Evolutionary conservation across 2,113 vertebrate genomes (phyloP), one percentile per base, ranked within the genome.

Genomic region (Crotalus horridus): DNA sequence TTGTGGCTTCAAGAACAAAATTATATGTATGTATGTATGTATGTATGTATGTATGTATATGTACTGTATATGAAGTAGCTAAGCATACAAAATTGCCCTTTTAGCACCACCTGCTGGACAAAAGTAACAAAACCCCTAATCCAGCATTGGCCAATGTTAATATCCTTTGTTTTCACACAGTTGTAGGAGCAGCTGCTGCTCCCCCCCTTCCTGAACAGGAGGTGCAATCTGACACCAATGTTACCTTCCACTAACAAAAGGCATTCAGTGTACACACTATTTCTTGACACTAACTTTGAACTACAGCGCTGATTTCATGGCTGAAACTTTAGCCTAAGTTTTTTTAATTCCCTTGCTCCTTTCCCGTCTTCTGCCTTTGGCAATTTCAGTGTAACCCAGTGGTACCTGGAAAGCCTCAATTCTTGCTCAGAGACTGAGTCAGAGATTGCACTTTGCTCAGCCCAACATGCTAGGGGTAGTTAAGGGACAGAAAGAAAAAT

Each of bases 41-140:
- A 43, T 43, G 43, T 43, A 43, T 43, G 43, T 43, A 43, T 43
- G 3, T 43, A 43, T 43, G 3, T 43, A 4, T 46, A 46, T 46
- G 4, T 46, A 46, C 43, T 43, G 43, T 39, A 39, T 39, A 21
- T 39, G 17, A 81, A 81, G 15, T 81, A 81, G n/a, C n/a, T 39
- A 33, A 81, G 74, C 33, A 21, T 9, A 43, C 33, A 81, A 24
- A 20, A 2, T 13, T n/a, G 15, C 26, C 3, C 55, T 90, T 90
- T 56, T 89, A 53, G 69, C 21, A 26, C 88, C 88, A 51, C 55
- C 92, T 92, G 88, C 69, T 93, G 92, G 89, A 86, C n/a, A 89
- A 54, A 74, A 51, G 54, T 55, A 26, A 29, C 13, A 64, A 39
- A 17, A 21, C 56, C 74, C 74, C 33, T 43, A 43, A 81, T 81